These are phyloP conservation scores for Microhierax caerulescens DNA, from an alignment of 2,797 vertebrate genomes.

Conservation along the genomic window DNA sequence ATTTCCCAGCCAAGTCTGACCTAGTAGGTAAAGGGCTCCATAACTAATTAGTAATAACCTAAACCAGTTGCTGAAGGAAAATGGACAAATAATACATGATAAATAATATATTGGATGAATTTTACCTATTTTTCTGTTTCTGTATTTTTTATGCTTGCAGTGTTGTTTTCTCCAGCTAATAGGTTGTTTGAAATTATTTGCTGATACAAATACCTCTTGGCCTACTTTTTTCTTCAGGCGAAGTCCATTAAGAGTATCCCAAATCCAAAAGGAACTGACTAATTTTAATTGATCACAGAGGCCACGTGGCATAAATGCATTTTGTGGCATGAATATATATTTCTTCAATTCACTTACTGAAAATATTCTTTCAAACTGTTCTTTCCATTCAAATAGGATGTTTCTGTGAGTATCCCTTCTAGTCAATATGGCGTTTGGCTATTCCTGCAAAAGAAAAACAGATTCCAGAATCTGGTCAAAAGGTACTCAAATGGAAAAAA, in stretches of 20 bases:
- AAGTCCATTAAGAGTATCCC: slow-evolving; percentile 35
- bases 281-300: slow-evolving; percentile 48
- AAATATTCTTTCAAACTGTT: not conserved
- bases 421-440: not conserved
- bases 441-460: not conserved
- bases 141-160: slow-evolving; percentile 11
- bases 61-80: slow-evolving; percentile 5
- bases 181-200: slow-evolving; percentile 52
- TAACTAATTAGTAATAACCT: slow-evolving; percentile 9
- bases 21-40: not conserved
- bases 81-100: slow-evolving; percentile 10
- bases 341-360: not conserved
- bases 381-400: not conserved
- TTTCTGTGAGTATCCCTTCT: not conserved
- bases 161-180: slow-evolving; percentile 41
- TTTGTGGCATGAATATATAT: not conserved
- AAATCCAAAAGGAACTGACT: slow-evolving; percentile 1
- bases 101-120: slow-evolving; percentile 50
- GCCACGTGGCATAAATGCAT: slow-evolving; percentile 9
- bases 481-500: not conserved
- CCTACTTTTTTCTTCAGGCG: slow-evolving; percentile 12
- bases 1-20: not conserved
- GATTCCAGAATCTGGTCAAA: not conserved
- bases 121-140: slow-evolving; percentile 12
- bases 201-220: slow-evolving; percentile 31